phyloP scores from a whole-genome alignment of 2,888 invertebrate genomes.

The Ennomos erosarius region DNA sequence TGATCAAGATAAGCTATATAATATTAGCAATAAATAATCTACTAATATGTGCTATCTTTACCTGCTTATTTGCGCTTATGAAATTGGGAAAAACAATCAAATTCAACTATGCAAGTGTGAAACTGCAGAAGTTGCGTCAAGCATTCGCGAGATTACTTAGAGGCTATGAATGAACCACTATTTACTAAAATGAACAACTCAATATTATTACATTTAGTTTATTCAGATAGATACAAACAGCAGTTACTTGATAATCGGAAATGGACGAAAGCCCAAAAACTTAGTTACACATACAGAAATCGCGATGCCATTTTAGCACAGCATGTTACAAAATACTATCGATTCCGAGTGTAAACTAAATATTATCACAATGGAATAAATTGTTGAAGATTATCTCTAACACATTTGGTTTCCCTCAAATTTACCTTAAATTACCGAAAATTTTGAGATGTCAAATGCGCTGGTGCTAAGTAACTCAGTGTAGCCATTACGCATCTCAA shows the following conservation, averaged over 20 bases:
- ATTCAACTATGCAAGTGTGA: too few species aligned
- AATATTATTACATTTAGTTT: slow-evolving; percentile 62
- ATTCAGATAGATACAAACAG: slow-evolving; percentile 58
- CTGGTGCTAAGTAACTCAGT: slow-evolving; percentile 41
- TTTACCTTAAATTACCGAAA: slow-evolving; percentile 63
- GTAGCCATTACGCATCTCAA: slow-evolving; percentile 55
- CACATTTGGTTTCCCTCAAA: slow-evolving; percentile 77
- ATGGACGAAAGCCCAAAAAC: slow-evolving; percentile 71
- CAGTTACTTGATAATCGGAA: slow-evolving; percentile 50
- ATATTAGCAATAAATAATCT: too few species aligned
- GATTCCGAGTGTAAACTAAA: slow-evolving; percentile 68
- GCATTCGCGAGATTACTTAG: too few species aligned
- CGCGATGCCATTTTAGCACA: slow-evolving; percentile 61
- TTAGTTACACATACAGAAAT: slow-evolving; percentile 68
- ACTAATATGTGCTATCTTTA: too few species aligned
- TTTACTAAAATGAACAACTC: too few species aligned
- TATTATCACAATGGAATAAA: slow-evolving; percentile 80
- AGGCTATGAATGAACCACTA: too few species aligned
- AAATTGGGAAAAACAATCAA: too few species aligned
- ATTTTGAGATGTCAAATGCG: slow-evolving; percentile 59
- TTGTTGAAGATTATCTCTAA: slow-evolving; percentile 70
- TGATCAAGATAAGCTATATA: too few species aligned
- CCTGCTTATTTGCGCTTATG: too few species aligned
- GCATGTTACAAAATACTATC: slow-evolving; percentile 63
- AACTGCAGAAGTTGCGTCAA: too few species aligned